Percentiles rank a stretch among this genome's conserved stretches.
phyloP scores from a whole-genome alignment of 1,140 invertebrate genomes.

The Drosophila ironensis region DNA sequence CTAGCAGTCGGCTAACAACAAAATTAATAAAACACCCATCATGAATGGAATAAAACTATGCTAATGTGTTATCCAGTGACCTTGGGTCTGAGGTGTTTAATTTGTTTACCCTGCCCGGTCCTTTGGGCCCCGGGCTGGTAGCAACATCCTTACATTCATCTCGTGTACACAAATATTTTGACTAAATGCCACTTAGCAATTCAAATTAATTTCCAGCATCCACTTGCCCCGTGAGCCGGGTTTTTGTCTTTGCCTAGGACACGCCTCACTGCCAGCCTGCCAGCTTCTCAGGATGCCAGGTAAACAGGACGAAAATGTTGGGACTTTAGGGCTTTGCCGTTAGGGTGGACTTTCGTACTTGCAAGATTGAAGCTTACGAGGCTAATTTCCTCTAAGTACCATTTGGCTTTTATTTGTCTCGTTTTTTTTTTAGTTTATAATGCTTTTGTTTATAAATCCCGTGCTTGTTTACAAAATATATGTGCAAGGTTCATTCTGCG shows the following conservation, averaged over 20 bases:
- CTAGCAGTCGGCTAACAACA: too few species aligned
- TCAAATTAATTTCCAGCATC: conserved; percentile 52
- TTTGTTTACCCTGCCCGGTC: conserved; percentile 7
- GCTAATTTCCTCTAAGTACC: too few species aligned
- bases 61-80: conserved; percentile 39
- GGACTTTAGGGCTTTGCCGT: background rate
- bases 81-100: conserved; percentile 26
- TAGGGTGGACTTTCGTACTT: conserved; percentile 15
- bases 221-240: conserved; percentile 11
- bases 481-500: too few species aligned
- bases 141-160: conserved; percentile 25
- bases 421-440: too few species aligned
- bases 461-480: too few species aligned
- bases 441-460: too few species aligned
- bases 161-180: conserved; percentile 50
- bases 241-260: conserved; percentile 32
- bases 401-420: background rate
- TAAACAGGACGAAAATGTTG: conserved; percentile 18
- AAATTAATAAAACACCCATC: conserved; percentile 33
- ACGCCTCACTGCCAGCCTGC: conserved; percentile 30
- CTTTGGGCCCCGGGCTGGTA: background rate
- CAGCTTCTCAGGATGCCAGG: conserved; percentile 43
- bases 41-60: conserved; percentile 47
- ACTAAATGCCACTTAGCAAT: conserved; percentile 65
- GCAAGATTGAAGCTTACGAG: too few species aligned